A percentile compares a stretch with the other conserved stretches of the same genome.
phyloP scores from a whole-genome alignment of 2,113 vertebrate genomes.

The Halcyon senegalensis region DNA sequence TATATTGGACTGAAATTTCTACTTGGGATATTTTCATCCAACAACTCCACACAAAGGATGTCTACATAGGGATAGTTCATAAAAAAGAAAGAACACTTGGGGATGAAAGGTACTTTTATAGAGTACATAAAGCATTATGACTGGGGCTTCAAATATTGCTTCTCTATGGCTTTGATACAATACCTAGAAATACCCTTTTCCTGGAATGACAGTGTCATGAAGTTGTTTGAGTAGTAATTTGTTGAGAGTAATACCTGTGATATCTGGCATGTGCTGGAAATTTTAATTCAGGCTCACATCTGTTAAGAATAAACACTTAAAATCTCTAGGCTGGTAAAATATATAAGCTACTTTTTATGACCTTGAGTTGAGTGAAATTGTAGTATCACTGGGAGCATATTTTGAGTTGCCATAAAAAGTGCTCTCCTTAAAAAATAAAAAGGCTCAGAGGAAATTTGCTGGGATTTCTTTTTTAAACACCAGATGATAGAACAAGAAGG shows the following conservation, averaged over 20 bases:
- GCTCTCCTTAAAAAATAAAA: not conserved
- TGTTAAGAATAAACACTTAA: constrained; percentile 47
- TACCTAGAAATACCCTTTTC: not conserved
- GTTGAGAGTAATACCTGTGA: constrained; percentile 1
- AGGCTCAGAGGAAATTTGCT: not conserved
- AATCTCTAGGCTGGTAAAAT: constrained; percentile 21
- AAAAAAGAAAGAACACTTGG: not conserved
- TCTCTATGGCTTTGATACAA: not conserved
- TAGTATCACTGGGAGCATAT: not conserved
- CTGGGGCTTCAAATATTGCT: not conserved
- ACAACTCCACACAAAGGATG: not conserved
- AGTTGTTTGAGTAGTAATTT: not conserved
- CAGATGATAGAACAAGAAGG: not conserved
- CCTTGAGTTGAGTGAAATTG: not conserved
- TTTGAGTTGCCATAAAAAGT: not conserved
- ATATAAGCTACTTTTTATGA: constrained; percentile 8
- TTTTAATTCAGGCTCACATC: not conserved
- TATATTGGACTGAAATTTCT: not conserved
- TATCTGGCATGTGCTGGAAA: not conserved
- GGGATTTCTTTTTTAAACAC: not conserved
- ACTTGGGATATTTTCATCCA: not conserved
- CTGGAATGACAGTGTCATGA: not conserved
- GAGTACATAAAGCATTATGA: not conserved
- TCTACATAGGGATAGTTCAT: not conserved
- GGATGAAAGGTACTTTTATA: not conserved